A percentile compares a stretch with the other conserved stretches of the same genome.
phyloP scores from a whole-genome alignment of 2,113 vertebrate species.

The Octodon degus region DNA sequence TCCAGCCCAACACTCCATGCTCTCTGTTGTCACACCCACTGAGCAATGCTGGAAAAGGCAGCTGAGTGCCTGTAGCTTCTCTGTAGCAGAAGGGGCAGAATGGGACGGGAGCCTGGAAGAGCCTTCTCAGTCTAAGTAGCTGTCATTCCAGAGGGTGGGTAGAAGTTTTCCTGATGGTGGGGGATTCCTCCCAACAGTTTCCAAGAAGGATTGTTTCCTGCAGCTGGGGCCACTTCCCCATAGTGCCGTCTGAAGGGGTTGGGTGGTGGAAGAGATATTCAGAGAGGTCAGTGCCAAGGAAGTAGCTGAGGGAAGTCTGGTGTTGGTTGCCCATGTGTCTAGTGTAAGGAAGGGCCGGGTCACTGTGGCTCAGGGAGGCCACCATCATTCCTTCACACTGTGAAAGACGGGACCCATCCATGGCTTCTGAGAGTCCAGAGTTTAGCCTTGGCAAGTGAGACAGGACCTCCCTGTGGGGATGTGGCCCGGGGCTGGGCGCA shows the following conservation, averaged over 20 bases:
- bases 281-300: background rate
- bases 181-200: constrained; percentile 9
- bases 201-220: constrained; percentile 31
- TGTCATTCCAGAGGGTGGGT: background rate
- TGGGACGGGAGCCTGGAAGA: constrained; percentile 11
- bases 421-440: background rate
- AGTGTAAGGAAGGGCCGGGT: background rate
- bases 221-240: background rate
- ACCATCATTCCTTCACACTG: background rate
- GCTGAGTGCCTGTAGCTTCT: background rate
- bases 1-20: background rate
- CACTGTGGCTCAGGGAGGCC: background rate
- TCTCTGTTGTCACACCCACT: background rate
- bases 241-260: background rate
- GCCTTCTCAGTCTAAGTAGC: background rate
- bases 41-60: background rate
- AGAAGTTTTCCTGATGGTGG: background rate
- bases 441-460: background rate
- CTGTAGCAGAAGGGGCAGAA: background rate
- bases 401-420: background rate
- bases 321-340: background rate
- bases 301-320: background rate
- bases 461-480: background rate
- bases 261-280: background rate
- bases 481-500: background rate